Evolutionary conservation across 2,888 invertebrate species (phyloP).

Genomic region (Holacanthella duospinosa): DNA sequence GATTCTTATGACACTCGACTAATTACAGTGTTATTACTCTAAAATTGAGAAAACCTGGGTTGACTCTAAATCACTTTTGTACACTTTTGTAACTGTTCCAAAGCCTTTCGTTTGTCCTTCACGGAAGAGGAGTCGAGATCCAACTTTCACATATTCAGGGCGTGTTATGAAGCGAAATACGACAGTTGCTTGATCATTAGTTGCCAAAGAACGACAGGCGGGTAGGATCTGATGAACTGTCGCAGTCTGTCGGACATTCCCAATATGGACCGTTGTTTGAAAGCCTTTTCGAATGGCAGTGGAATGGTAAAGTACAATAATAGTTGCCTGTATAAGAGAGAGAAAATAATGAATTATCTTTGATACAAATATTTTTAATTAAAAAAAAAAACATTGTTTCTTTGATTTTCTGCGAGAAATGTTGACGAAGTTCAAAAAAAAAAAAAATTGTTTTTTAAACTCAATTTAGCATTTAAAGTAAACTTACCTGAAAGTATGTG

Average conservation of each 20-base stretch:
- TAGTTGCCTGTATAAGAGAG: constrained; percentile 55
- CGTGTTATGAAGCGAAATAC: constrained; percentile 77
- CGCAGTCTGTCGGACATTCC: constrained; percentile 91
- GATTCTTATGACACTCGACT: no score
- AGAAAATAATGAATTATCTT: constrained; percentile 4
- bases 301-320: constrained; percentile 78
- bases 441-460: not conserved
- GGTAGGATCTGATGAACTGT: constrained; percentile 55
- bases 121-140: constrained; percentile 69
- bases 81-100: constrained; percentile 68
- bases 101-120: constrained; percentile 78
- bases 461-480: not conserved
- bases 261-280: constrained; percentile 88
- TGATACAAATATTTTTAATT: no score
- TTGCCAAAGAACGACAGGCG: constrained; percentile 53
- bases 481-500: constrained; percentile 47
- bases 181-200: constrained; percentile 76
- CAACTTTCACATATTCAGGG: constrained; percentile 74
- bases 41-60: no score
- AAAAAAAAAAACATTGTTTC: no score
- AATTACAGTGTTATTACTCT: no score
- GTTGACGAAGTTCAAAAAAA: not conserved
- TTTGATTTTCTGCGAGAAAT: no score
- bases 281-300: constrained; percentile 72
- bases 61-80: constrained; percentile 47